Evolutionary conservation across 2,797 vertebrate genomes (phyloP).

Genomic region (Rallus crepitans): DNA sequence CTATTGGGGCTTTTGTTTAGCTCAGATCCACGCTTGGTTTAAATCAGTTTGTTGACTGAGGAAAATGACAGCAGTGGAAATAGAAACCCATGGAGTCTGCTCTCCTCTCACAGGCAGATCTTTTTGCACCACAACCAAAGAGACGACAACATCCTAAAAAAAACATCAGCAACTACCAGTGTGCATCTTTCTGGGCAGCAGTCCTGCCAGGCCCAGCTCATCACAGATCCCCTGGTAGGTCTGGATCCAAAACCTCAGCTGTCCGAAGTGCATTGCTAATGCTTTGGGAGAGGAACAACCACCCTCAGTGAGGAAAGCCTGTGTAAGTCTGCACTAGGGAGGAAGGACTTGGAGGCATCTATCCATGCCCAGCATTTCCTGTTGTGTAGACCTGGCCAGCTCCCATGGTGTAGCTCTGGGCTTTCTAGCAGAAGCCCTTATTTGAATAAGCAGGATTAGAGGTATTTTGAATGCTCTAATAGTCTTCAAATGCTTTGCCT

Average conservation of each 20-base stretch:
- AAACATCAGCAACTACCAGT: not conserved
- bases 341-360: not conserved
- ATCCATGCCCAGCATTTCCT: not conserved
- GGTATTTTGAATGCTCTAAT: not conserved
- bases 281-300: not conserved
- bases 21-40: not conserved
- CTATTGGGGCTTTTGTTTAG: conserved; percentile 13
- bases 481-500: not conserved
- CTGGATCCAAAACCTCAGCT: not conserved
- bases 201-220: not conserved
- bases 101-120: not conserved
- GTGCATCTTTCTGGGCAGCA: not conserved
- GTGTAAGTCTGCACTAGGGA: not conserved
- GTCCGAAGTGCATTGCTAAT: not conserved
- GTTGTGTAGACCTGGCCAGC: not conserved
- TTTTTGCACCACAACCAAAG: not conserved
- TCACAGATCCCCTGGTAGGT: not conserved
- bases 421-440: not conserved
- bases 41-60: not conserved
- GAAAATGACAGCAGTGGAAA: not conserved
- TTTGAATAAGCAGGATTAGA: not conserved
- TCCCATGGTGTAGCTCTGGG: not conserved
- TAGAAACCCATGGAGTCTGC: not conserved
- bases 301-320: not conserved
- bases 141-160: not conserved